Evolutionary conservation across 2,797 vertebrate genomes (phyloP), one percentile per base, ranked within the genome.

Genomic region (Malurus splendens): DNA sequence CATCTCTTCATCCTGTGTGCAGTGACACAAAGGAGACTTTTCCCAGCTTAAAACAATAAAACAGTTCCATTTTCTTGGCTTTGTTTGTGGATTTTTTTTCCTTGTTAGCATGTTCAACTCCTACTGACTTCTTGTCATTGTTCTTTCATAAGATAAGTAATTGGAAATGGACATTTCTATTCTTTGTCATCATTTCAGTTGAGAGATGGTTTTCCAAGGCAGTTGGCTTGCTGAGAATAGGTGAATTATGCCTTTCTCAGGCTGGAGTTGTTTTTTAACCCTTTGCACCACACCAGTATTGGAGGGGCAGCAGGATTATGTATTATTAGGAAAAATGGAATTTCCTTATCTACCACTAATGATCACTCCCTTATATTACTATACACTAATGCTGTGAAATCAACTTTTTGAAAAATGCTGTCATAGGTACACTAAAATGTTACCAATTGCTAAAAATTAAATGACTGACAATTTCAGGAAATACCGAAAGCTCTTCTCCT

Each of bases 111-210:
- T 50, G 66, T 82, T 87, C 30, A 54, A 59, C 79, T 92, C 76
- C 79, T 84, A 60, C 86, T 73, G 48, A 82, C 83, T 85, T 95
- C 54, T 75, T 86, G 76, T 90, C 57, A 87, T 90, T 93, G 84
- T 91, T 93, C 72, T 80, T 89, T 73, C 16, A 0, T 62, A 61
- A 90, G 86, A 74, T 82, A 80, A 90, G 60, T 87, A 41, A 41
- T 72, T 89, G 68, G 56, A 61, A 93, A 51, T 83, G 59, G 79
- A 68, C 8, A 18, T 73, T 90, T 81, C 61, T 89, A 20, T 71
- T 85, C 68, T 90, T 86, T 39, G 47, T 56, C 2, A 3, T 61
- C 20, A 18, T 89, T 80, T 89, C 57, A 82, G 19, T 55, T 42
- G 30, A 77, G 80, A 64, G 66, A 44, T 89, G 55, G 39, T 47